Evolutionary conservation across 1,140 invertebrate genomes (phyloP), one percentile per base, ranked within the genome.

Genomic region (Cydia amplana): DNA sequence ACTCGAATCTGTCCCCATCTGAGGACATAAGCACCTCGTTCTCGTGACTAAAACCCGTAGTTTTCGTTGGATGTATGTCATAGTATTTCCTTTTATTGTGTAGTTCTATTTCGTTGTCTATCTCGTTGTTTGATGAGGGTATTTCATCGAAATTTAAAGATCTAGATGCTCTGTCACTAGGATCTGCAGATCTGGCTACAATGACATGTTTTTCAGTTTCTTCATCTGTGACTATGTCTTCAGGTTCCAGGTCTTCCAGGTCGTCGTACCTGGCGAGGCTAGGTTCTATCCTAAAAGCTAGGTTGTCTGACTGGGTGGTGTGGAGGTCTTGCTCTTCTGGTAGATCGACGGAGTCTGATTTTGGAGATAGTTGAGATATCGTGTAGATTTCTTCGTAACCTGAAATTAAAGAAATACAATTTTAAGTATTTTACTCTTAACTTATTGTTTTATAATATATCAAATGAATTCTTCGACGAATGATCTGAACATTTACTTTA

Each of bases 311-410:
- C 74, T 83, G 77, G 83, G 87, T 88, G 74, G 89, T 87, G 81
- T 86, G 78, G 78, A 87, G 74, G 46, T 84, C 77, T n/a, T 81
- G 74, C 63, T 82, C 75, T n/a, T 80, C 78, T 16, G 43, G 74
- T 74, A 76, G 80, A 63, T 81, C 83, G 20, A 86, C 78, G 40
- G 73, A 65, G 20, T 86, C 89, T 32, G 94, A 94, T 82, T 94
- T 94, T 77, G 94, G 94, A 78, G 94, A 94, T 75, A 94, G 87
- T 77, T 94, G 94, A 2, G 94, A 94, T 89, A 94, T 94, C 23
- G 93, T 92, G 84, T 93, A 94, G 12, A 86, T 82, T 77, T 94
- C 93, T 77, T 93, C 93, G 74, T 93, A 90, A 82, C 89, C 93
- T 94, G 90, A 18, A 78, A 93, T 87, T 32, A 75, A 70, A 83